These are phyloP conservation scores for Pseudocheirus occidentalis DNA, from an alignment of 2,797 vertebrate genomes.

Conservation along the genomic window DNA sequence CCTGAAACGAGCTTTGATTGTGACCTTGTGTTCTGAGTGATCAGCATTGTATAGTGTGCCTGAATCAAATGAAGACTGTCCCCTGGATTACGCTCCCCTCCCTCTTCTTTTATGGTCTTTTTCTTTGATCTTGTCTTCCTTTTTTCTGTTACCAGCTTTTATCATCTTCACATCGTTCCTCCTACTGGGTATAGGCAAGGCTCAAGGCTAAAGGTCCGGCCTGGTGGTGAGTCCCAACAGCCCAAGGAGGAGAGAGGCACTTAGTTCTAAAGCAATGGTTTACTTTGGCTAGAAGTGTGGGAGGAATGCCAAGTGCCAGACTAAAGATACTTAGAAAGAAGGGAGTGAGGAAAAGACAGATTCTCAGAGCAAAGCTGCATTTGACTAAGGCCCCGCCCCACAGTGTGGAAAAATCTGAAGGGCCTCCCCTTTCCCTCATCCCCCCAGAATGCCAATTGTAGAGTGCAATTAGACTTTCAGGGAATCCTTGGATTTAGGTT, in stretches of 20 bases:
- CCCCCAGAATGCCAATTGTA: not conserved
- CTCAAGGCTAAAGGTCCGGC: not conserved
- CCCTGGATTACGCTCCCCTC: not conserved
- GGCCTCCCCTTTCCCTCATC: not conserved
- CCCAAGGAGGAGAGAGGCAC: not conserved
- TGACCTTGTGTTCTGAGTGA: not conserved
- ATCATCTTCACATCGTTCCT: not conserved
- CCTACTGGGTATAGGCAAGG: not conserved
- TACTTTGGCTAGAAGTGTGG: not conserved
- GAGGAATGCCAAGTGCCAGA: not conserved
- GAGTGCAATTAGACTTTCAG: not conserved
- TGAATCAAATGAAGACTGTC: not conserved
- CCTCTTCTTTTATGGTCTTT: not conserved
- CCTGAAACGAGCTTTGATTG: not conserved
- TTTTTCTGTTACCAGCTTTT: not conserved
- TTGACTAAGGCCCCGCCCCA: not conserved
- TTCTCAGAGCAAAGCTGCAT: not conserved
- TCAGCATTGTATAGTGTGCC: not conserved
- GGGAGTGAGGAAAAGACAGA: not conserved
- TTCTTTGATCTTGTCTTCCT: not conserved
- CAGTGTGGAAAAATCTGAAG: not conserved
- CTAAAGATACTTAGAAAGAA: not conserved
- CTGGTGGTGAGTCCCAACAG: not conserved
- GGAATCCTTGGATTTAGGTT: not conserved
- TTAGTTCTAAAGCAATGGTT: not conserved